Percentiles rank a stretch among this genome's conserved stretches.
phyloP scores from a whole-genome alignment of 2,888 invertebrate genomes.

The Axea sp. region DNA sequence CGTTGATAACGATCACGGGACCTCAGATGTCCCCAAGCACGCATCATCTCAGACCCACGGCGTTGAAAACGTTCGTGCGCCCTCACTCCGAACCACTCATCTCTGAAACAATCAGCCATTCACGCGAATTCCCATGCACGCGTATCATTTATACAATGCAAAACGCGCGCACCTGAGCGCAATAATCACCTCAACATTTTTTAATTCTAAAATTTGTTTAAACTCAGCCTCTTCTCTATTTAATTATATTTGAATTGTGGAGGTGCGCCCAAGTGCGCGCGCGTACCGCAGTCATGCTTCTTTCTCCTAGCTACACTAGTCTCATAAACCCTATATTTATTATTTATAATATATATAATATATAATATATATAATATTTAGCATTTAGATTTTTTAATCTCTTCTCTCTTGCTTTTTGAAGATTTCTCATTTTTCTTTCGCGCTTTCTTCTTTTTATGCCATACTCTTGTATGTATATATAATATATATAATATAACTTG shows the following conservation, averaged over 20 bases:
- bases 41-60: slow-evolving; percentile 69
- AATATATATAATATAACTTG: slow-evolving; percentile 79
- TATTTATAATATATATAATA: slow-evolving; percentile 79
- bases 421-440: slow-evolving; percentile 69
- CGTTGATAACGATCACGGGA: too few species aligned
- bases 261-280: slow-evolving; percentile 63
- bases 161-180: slow-evolving; percentile 51
- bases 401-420: slow-evolving; percentile 68
- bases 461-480: slow-evolving; percentile 78
- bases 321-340: slow-evolving; percentile 79
- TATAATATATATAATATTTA: slow-evolving; percentile 78
- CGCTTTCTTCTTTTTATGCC: slow-evolving; percentile 67
- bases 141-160: slow-evolving; percentile 5
- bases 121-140: slow-evolving; percentile 13
- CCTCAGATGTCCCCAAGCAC: slow-evolving; percentile 79
- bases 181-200: slow-evolving; percentile 7
- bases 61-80: slow-evolving; percentile 56
- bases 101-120: slow-evolving; percentile 27
- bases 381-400: slow-evolving; percentile 77
- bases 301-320: slow-evolving; percentile 76
- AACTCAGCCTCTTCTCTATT: slow-evolving; percentile 60
- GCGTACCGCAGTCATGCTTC: slow-evolving; percentile 67
- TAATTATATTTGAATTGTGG: slow-evolving; percentile 26
- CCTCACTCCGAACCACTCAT: slow-evolving; percentile 53
- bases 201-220: slow-evolving; percentile 53